Conservation (phyloP, 2,113 vertebrate species). For the Corythornis madagascariensis region DNA sequence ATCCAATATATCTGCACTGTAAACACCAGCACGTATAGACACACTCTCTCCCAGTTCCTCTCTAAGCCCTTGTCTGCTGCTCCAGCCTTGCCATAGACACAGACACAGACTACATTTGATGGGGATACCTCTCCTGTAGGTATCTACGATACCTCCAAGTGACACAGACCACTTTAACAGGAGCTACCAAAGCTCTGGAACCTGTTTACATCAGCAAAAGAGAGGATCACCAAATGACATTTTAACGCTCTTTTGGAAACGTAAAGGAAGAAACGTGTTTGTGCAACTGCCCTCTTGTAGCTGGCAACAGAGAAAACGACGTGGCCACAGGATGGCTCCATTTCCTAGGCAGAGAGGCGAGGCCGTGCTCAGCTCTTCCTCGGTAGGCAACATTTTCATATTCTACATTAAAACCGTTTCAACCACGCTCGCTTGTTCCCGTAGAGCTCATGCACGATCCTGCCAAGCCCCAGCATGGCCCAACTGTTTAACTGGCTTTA, state of each 20-base stretch:
- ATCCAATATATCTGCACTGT: neutral
- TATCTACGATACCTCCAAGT: neutral
- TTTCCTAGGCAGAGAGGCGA: constrained; percentile 25
- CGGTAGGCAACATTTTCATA: neutral
- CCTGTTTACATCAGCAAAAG: neutral
- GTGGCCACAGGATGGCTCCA: constrained; percentile 58
- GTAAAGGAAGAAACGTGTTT: neutral
- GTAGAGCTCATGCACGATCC: neutral
- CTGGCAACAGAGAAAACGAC: neutral
- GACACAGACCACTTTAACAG: neutral
- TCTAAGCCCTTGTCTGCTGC: neutral
- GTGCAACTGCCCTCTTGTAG: neutral
- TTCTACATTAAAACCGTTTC: neutral
- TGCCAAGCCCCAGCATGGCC: neutral
- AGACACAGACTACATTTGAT: neutral
- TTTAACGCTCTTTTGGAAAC: neutral
- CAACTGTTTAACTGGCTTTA: neutral
- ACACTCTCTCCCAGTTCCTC: neutral
- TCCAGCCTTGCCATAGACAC: neutral
- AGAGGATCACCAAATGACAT: neutral
- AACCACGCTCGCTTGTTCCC: neutral
- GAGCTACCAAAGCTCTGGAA: neutral
- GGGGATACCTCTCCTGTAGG: neutral
- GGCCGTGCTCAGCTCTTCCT: neutral
- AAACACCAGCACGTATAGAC: neutral